phyloP scores from a whole-genome alignment of 2,888 invertebrate genomes.

The Phaonia tiefii region DNA sequence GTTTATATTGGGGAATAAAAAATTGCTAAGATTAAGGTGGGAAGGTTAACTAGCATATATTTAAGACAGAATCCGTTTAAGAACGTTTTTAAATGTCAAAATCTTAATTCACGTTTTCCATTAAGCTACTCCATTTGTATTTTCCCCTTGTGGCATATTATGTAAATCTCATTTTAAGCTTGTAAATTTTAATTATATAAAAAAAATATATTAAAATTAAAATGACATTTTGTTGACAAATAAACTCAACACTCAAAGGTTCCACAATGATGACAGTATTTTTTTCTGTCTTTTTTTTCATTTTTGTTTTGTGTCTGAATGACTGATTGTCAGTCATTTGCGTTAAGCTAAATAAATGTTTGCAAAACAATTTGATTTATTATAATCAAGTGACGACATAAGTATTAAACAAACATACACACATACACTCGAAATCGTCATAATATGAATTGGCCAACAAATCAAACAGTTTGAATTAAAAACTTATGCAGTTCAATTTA shows the following conservation, averaged over 20 bases:
- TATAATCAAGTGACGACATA: neutral
- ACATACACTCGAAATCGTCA: no score
- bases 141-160: neutral
- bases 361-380: constrained; percentile 22
- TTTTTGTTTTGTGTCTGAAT: neutral
- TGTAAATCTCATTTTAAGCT: neutral
- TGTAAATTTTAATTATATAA: neutral
- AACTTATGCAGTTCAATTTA: no score
- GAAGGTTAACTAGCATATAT: no score
- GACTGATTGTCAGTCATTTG: neutral
- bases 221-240: neutral
- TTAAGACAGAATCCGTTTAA: no score
- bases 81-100: no score
- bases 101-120: no score
- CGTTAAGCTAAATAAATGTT: constrained; percentile 1
- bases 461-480: no score
- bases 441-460: no score
- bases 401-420: no score
- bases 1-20: no score
- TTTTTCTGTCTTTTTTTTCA: neutral
- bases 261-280: constrained; percentile 9
- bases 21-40: no score
- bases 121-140: no score
- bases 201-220: neutral
- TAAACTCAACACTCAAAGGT: neutral